A percentile compares a stretch with the other conserved stretches of the same genome.
Evolutionary conservation across 1,140 invertebrate genomes (phyloP).

Genomic region (Leptopilina boulardi): DNA sequence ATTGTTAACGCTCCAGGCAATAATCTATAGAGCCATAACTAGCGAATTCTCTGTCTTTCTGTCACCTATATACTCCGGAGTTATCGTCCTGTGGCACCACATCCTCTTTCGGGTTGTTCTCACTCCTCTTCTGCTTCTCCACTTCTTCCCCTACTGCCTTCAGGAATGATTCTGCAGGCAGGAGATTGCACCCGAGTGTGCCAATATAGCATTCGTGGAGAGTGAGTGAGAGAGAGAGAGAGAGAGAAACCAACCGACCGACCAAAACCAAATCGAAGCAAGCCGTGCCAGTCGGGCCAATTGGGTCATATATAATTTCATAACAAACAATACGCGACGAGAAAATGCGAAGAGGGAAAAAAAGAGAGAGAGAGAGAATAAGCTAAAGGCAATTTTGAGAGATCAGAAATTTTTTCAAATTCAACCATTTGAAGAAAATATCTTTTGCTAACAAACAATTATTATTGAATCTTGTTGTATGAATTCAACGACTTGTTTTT

Average conservation of each 20-base stretch:
- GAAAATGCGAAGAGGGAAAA: conserved; percentile 41
- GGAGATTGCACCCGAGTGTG: conserved; percentile 50
- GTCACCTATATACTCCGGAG: conserved; percentile 51
- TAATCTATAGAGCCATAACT: conserved; percentile 63
- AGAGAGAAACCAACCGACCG: conserved; percentile 50
- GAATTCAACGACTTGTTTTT: too few relatives aligned
- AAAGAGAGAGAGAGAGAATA: conserved; percentile 44
- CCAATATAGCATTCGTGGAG: conserved; percentile 49
- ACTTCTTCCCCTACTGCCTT: conserved; percentile 46
- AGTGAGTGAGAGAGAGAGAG: conserved; percentile 38
- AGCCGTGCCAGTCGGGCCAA: conserved; percentile 58
- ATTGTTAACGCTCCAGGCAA: conserved; percentile 55
- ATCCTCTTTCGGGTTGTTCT: conserved; percentile 51
- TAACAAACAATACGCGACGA: conserved; percentile 59
- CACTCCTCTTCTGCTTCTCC: conserved; percentile 38
- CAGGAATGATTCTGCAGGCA: conserved; percentile 45
- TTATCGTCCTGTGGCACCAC: conserved; percentile 55
- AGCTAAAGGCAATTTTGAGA: conserved; percentile 18
- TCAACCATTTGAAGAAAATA: background rate
- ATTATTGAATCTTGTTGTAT: too few relatives aligned
- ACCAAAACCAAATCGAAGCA: conserved; percentile 47
- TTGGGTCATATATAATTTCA: conserved; percentile 62
- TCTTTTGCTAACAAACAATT: background rate
- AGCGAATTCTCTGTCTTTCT: conserved; percentile 57
- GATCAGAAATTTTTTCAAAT: background rate